A percentile compares a stretch with the other conserved stretches of the same genome.
phyloP scores from a whole-genome alignment of 2,113 vertebrate genomes.

The Pteruthius melanotis region DNA sequence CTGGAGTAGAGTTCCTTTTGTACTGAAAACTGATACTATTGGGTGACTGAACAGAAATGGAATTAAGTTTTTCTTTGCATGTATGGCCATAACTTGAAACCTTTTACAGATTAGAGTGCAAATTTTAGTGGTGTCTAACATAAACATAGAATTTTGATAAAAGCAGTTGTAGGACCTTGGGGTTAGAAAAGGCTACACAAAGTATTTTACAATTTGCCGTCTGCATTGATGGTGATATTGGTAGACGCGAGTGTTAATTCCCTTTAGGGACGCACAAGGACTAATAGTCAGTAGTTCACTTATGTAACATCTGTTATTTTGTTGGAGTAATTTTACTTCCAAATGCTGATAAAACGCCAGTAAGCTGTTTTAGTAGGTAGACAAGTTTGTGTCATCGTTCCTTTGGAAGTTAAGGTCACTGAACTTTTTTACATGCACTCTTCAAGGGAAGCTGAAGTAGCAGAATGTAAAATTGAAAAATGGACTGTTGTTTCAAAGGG shows the following conservation, averaged over 20 bases:
- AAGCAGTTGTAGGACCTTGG: neutral
- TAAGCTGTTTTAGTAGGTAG: slow-evolving; percentile 86
- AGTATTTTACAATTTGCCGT: slow-evolving; percentile 55
- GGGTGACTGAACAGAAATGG: neutral
- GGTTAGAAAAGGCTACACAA: neutral
- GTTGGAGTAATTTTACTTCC: slow-evolving; percentile 80
- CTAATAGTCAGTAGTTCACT: slow-evolving; percentile 78
- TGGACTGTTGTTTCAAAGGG: slow-evolving; percentile 70
- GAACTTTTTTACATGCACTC: slow-evolving; percentile 71
- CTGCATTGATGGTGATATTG: slow-evolving; percentile 73
- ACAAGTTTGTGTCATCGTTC: slow-evolving; percentile 71
- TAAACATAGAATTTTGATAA: neutral
- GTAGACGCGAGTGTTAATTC: slow-evolving; percentile 54
- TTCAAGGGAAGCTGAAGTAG: slow-evolving; percentile 85
- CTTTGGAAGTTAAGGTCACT: slow-evolving; percentile 75
- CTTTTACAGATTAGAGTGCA: neutral
- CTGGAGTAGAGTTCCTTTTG: neutral
- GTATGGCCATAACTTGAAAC: neutral
- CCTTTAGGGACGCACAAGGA: slow-evolving; percentile 69
- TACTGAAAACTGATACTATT: neutral
- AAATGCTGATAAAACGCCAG: slow-evolving; percentile 72
- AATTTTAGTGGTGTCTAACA: neutral
- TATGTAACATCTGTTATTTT: slow-evolving; percentile 76
- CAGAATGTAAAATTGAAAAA: slow-evolving; percentile 85
- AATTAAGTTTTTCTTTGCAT: neutral